phyloP scores from a whole-genome alignment of 2,797 vertebrate species.

The Cercopithecus mitis region DNA sequence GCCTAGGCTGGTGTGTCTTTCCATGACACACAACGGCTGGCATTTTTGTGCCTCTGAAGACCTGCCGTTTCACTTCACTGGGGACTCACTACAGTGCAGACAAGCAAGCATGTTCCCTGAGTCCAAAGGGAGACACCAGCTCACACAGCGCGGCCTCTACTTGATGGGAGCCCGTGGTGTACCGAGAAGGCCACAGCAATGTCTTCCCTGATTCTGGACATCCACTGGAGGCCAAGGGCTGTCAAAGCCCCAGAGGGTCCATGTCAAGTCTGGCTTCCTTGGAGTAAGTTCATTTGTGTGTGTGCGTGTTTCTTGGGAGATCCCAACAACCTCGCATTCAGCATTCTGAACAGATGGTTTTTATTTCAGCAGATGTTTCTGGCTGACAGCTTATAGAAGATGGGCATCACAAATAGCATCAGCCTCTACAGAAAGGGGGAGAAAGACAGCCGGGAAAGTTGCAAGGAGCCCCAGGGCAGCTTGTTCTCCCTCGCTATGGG shows the following conservation, averaged over 20 bases:
- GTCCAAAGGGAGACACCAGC: neutral
- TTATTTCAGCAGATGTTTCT: neutral
- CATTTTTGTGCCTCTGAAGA: neutral
- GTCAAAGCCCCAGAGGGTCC: neutral
- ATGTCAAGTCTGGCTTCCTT: neutral
- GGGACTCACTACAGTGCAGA: neutral
- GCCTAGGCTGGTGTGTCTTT: neutral
- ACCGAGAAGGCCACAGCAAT: neutral
- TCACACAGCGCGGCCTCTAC: neutral
- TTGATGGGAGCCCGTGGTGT: neutral
- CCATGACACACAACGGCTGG: neutral
- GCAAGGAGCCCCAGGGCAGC: neutral
- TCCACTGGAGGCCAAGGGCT: neutral
- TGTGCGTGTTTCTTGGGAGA: neutral
- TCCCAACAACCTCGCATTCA: neutral
- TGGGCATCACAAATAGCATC: neutral
- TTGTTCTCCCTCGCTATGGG: no score
- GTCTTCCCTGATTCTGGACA: neutral
- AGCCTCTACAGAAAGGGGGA: neutral
- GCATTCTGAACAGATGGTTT: neutral
- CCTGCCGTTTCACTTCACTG: neutral
- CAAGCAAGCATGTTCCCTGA: neutral
- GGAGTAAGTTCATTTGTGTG: neutral
- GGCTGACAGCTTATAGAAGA: neutral
- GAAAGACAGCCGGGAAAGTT: neutral